These are phyloP conservation scores for Erannis defoliaria DNA, from an alignment of 2,888 invertebrate species.

Conservation along the genomic window DNA sequence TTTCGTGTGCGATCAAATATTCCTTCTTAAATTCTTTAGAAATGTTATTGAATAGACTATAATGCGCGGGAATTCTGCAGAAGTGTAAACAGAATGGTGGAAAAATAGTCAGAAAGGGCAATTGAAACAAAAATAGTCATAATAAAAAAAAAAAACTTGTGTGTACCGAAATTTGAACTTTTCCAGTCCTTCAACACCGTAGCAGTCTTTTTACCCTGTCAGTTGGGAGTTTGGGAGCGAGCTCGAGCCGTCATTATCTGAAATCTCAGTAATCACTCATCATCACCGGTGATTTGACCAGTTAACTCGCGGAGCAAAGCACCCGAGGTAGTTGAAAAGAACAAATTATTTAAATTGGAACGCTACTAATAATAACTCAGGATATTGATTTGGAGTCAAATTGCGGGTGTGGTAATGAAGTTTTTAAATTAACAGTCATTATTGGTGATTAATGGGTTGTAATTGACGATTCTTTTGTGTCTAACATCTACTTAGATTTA, in stretches of 20 bases:
- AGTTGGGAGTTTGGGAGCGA: conserved; percentile 75
- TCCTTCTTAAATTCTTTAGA: too few species aligned
- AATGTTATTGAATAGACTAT: too few species aligned
- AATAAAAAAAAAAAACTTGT: too few species aligned
- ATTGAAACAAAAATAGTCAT: background rate
- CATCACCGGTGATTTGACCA: conserved; percentile 80
- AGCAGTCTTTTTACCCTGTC: conserved; percentile 67
- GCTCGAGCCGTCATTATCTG: conserved; percentile 75
- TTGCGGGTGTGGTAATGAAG: conserved; percentile 41
- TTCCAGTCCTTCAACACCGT: conserved; percentile 8
- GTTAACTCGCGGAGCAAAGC: conserved; percentile 68
- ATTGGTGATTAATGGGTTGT: conserved; percentile 37
- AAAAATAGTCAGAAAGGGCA: background rate
- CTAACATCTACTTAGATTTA: conserved; percentile 1
- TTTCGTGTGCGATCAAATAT: too few species aligned
- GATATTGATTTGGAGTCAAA: conserved; percentile 49
- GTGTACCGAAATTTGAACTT: conserved; percentile 9
- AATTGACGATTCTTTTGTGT: conserved; percentile 14
- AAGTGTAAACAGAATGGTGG: too few species aligned
- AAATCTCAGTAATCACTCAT: conserved; percentile 84
- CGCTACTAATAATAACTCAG: conserved; percentile 57
- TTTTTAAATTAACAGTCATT: conserved; percentile 42
- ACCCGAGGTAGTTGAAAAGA: conserved; percentile 69
- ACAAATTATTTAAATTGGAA: conserved; percentile 57
- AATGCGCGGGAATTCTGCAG: too few species aligned